Evolutionary conservation across 2,888 invertebrate species (phyloP).

Genomic region (Drosophila emarginata): DNA sequence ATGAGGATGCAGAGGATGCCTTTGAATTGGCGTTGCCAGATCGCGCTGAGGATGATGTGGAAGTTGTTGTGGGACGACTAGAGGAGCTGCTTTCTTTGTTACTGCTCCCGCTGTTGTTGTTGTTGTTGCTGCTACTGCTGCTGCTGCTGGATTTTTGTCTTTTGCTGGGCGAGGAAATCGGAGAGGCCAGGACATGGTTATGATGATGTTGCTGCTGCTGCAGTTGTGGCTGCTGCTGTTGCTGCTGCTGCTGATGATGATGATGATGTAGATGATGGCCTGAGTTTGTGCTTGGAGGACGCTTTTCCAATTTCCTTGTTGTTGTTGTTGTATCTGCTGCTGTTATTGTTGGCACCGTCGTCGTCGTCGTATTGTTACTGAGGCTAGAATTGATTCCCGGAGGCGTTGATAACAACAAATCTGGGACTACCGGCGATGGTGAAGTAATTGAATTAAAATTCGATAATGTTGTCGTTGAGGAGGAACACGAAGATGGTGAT

Average conservation of each 20-base stretch:
- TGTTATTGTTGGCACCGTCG: constrained; percentile 42
- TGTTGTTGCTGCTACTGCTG: constrained; percentile 46
- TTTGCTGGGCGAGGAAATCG: constrained; percentile 80
- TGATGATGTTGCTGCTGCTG: constrained; percentile 54
- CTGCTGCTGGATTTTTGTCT: constrained; percentile 71
- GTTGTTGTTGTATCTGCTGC: constrained; percentile 35
- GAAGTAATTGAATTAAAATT: constrained; percentile 82
- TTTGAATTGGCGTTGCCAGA: constrained; percentile 40
- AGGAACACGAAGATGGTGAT: constrained; percentile 71
- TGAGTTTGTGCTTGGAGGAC: constrained; percentile 50
- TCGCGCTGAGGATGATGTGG: constrained; percentile 52
- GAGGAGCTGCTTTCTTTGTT: constrained; percentile 63
- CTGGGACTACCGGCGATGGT: constrained; percentile 82
- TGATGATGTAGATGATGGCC: constrained; percentile 56
- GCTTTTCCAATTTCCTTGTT: constrained; percentile 56
- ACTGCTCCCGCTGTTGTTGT: not conserved
- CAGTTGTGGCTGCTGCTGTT: no score
- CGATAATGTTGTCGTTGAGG: constrained; percentile 77
- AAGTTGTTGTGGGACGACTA: constrained; percentile 68
- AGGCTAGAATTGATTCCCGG: constrained; percentile 74
- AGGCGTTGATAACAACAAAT: constrained; percentile 80
- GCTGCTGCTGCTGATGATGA: constrained; percentile 53
- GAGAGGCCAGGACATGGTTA: constrained; percentile 67
- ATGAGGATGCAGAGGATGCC: constrained; percentile 24
- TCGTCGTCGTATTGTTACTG: constrained; percentile 38